Percentiles rank a stretch among this genome's conserved stretches.
phyloP scores from a whole-genome alignment of 2,888 invertebrate genomes.

The Hyles lineata region DNA sequence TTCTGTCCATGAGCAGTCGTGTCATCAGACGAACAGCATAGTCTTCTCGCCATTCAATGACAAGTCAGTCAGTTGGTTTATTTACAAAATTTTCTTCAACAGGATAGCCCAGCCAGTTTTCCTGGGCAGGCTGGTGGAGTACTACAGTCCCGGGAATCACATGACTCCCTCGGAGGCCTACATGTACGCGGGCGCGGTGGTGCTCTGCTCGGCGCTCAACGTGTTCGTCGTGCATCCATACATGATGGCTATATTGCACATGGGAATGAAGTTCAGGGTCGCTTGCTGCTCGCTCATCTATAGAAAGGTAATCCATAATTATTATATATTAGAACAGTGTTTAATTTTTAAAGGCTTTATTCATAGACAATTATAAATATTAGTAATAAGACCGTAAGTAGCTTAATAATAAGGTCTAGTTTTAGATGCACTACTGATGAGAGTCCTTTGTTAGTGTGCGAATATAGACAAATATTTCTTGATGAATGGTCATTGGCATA shows the following conservation, averaged over 20 bases:
- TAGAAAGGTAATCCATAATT: slow-evolving; percentile 85
- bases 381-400: too few species aligned
- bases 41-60: too few species aligned
- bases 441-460: too few species aligned
- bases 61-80: not conserved
- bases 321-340: not conserved
- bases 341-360: too few species aligned
- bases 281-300: slow-evolving; percentile 93
- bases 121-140: slow-evolving; percentile 86
- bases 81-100: slow-evolving; percentile 34
- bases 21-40: too few species aligned
- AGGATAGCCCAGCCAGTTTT: slow-evolving; percentile 87
- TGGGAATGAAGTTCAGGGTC: slow-evolving; percentile 93
- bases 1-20: too few species aligned
- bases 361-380: too few species aligned
- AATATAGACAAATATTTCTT: too few species aligned
- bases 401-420: too few species aligned
- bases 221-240: slow-evolving; percentile 94
- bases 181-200: slow-evolving; percentile 89
- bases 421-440: too few species aligned
- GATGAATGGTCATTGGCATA: too few species aligned
- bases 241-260: slow-evolving; percentile 92
- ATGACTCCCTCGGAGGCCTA: slow-evolving; percentile 86
- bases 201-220: slow-evolving; percentile 89
- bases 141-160: slow-evolving; percentile 76